These are phyloP conservation scores for Pararge aegeria DNA, from an alignment of 1,140 invertebrate species.

Conservation along the genomic window DNA sequence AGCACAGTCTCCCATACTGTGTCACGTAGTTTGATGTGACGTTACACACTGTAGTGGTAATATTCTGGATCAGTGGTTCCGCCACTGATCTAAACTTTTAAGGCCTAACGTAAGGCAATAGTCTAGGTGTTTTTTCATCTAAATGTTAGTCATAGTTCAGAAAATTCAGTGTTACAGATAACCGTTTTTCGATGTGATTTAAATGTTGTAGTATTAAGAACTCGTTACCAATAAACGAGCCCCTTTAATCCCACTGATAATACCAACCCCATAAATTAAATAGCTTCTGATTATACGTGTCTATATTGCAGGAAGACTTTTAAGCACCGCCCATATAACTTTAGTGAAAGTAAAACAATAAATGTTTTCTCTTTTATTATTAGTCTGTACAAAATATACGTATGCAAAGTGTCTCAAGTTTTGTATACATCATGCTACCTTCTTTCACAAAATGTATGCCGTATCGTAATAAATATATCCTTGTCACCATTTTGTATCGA, in stretches of 20 bases:
- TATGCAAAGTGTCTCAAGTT: too few relatives aligned
- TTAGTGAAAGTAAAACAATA: too few relatives aligned
- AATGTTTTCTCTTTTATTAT: too few relatives aligned
- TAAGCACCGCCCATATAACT: too few relatives aligned
- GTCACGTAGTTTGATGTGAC: constrained; percentile 6
- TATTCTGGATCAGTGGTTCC: background rate
- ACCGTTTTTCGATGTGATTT: constrained; percentile 31
- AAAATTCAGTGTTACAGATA: constrained; percentile 12
- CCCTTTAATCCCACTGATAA: constrained; percentile 25
- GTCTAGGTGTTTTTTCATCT: constrained; percentile 7
- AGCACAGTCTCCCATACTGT: constrained; percentile 8
- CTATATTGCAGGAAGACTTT: too few relatives aligned
- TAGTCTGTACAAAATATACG: too few relatives aligned
- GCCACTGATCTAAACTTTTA: background rate
- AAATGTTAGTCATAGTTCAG: constrained; percentile 23
- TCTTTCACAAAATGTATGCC: too few relatives aligned
- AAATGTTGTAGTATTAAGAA: constrained; percentile 27
- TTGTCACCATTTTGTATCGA: too few relatives aligned
- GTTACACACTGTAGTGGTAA: constrained; percentile 1
- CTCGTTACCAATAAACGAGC: constrained; percentile 28
- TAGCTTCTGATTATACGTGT: too few relatives aligned
- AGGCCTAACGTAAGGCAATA: constrained; percentile 8
- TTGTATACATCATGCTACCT: too few relatives aligned
- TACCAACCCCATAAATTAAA: constrained; percentile 45
- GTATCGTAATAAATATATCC: too few relatives aligned